phyloP scores from a whole-genome alignment of 1,140 invertebrate genomes.

The Camponotus pennsylvanicus region DNA sequence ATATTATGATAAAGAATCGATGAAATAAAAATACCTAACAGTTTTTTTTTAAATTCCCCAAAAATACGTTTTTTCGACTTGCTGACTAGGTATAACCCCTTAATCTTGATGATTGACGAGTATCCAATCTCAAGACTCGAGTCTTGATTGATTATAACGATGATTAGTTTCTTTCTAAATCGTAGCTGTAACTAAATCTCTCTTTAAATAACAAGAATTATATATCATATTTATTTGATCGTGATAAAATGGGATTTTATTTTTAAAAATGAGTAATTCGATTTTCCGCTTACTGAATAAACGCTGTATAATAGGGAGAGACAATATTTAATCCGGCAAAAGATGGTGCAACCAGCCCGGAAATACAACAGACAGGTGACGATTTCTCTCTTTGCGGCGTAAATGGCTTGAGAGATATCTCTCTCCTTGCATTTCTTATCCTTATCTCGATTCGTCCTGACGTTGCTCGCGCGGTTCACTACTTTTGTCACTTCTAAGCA shows the following conservation, averaged over 20 bases:
- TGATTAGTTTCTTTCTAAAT: background rate
- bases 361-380: constrained; percentile 36
- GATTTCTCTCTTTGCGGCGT: constrained; percentile 8
- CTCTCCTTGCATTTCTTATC: constrained; percentile 18
- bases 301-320: background rate
- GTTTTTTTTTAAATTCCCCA: too few relatives aligned
- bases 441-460: constrained; percentile 17
- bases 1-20: too few relatives aligned
- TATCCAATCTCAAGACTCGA: background rate
- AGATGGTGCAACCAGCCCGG: constrained; percentile 44
- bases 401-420: background rate
- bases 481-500: constrained; percentile 37
- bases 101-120: background rate
- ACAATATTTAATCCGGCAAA: constrained; percentile 16
- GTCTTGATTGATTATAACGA: background rate
- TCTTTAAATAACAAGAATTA: too few relatives aligned
- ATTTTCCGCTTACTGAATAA: background rate
- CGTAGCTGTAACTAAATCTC: too few relatives aligned
- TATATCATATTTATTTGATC: background rate
- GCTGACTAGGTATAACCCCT: too few relatives aligned
- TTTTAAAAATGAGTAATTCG: background rate
- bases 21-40: too few relatives aligned
- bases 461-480: constrained; percentile 22
- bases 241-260: background rate
- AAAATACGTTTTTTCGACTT: too few relatives aligned